phyloP scores from a whole-genome alignment of 2,888 invertebrate genomes.

The Belgica antarctica region DNA sequence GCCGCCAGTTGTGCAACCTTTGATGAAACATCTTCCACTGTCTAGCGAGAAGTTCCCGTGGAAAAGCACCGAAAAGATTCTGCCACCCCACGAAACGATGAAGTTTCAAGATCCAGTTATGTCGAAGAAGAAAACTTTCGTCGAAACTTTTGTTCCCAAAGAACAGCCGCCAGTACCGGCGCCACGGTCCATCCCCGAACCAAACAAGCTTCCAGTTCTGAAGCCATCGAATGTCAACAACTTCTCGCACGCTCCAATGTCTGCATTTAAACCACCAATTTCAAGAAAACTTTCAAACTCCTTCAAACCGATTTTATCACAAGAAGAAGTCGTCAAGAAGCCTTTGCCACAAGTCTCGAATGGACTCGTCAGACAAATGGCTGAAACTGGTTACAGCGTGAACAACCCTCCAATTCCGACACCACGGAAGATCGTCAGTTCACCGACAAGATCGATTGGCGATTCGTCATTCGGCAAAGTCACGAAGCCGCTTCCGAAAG shows the following conservation, averaged over 20 bases:
- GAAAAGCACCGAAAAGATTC: slow-evolving; percentile 26
- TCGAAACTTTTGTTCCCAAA: slow-evolving; percentile 33
- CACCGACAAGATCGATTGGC: slow-evolving; percentile 30
- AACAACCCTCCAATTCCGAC: slow-evolving; percentile 41
- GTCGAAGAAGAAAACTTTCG: slow-evolving; percentile 14
- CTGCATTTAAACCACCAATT: slow-evolving; percentile 67
- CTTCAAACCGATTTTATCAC: slow-evolving; percentile 49
- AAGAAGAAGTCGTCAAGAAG: slow-evolving; percentile 39
- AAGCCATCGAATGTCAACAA: slow-evolving; percentile 66
- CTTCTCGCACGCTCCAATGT: slow-evolving; percentile 74
- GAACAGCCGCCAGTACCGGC: neutral
- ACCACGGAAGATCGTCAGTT: slow-evolving; percentile 44
- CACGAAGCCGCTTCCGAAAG: slow-evolving; percentile 48
- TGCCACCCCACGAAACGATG: slow-evolving; percentile 1
- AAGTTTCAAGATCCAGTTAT: neutral
- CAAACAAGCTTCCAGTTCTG: slow-evolving; percentile 49
- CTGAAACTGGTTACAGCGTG: slow-evolving; percentile 19
- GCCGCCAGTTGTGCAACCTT: slow-evolving; percentile 18
- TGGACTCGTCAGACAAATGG: slow-evolving; percentile 37
- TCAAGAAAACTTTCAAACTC: slow-evolving; percentile 51
- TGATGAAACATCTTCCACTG: slow-evolving; percentile 10
- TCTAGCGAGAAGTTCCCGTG: slow-evolving; percentile 36
- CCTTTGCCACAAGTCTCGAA: slow-evolving; percentile 36
- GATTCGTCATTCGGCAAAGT: slow-evolving; percentile 49
- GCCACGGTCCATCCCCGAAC: neutral